These are phyloP conservation scores for Xiphophorus hellerii DNA, from an alignment of 2,113 vertebrate species.

Conservation along the genomic window DNA sequence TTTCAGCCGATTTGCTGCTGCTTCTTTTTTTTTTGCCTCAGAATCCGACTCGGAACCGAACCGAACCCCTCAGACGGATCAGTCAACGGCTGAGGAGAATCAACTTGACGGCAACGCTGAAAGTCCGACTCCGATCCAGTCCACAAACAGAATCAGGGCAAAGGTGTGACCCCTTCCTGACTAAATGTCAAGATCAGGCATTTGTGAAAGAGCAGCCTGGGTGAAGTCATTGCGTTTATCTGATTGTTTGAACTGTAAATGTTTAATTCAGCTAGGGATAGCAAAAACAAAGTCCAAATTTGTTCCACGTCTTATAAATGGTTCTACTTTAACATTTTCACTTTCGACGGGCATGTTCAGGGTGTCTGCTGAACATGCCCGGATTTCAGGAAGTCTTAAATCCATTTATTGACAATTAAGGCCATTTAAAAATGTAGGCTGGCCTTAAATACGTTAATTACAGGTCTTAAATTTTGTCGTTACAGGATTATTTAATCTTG, in stretches of 20 bases:
- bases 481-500: too few species aligned
- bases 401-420: too few species aligned
- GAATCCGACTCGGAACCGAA: constrained; percentile 15
- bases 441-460: too few species aligned
- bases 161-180: constrained; percentile 64
- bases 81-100: constrained; percentile 29
- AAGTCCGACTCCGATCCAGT: constrained; percentile 5
- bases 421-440: too few species aligned
- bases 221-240: not conserved
- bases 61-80: not conserved
- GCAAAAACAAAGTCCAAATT: not conserved
- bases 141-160: constrained; percentile 43
- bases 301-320: too few species aligned
- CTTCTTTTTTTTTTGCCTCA: constrained; percentile 1
- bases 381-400: too few species aligned
- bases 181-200: not conserved
- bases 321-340: not conserved
- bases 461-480: too few species aligned
- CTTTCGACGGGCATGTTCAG: too few species aligned
- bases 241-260: not conserved
- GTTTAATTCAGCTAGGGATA: not conserved
- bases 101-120: not conserved
- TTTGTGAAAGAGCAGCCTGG: not conserved
- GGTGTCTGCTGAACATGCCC: too few species aligned
- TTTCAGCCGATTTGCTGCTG: too few species aligned